phyloP scores from a whole-genome alignment of 92 coral and sea anemone genomes.

The Montipora capitata region DNA sequence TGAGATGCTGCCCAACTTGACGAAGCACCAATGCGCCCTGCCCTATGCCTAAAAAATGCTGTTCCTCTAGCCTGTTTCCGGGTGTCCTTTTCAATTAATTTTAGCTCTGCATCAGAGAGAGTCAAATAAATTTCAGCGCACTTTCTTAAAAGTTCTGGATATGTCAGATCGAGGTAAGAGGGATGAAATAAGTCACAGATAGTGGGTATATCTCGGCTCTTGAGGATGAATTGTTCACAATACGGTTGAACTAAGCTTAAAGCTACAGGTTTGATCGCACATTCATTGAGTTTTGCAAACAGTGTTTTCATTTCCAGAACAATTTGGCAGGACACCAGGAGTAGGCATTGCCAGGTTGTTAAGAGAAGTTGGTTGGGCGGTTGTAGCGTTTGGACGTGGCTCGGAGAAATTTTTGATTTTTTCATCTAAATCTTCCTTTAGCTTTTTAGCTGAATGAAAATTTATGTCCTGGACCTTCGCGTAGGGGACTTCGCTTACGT shows the following conservation, averaged over 20 bases:
- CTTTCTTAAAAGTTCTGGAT: not conserved
- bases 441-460: too few species aligned
- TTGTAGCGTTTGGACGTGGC: not conserved
- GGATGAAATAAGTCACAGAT: not conserved
- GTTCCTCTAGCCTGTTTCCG: not conserved
- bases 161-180: not conserved
- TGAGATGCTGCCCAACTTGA: too few species aligned
- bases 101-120: not conserved
- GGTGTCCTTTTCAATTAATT: not conserved
- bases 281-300: conserved; percentile 49
- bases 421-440: too few species aligned
- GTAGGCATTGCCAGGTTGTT: not conserved
- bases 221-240: not conserved
- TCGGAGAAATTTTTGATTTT: too few species aligned
- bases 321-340: conserved; percentile 25
- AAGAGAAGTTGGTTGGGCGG: not conserved
- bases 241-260: conserved; percentile 1
- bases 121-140: not conserved
- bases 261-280: conserved; percentile 27
- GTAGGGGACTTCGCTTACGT: too few species aligned
- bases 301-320: conserved; percentile 48
- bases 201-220: not conserved
- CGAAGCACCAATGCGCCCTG: not conserved
- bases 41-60: not conserved
- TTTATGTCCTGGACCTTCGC: too few species aligned